phyloP scores from a whole-genome alignment of 2,113 vertebrate species.

The Tricholaema leucomelas region DNA sequence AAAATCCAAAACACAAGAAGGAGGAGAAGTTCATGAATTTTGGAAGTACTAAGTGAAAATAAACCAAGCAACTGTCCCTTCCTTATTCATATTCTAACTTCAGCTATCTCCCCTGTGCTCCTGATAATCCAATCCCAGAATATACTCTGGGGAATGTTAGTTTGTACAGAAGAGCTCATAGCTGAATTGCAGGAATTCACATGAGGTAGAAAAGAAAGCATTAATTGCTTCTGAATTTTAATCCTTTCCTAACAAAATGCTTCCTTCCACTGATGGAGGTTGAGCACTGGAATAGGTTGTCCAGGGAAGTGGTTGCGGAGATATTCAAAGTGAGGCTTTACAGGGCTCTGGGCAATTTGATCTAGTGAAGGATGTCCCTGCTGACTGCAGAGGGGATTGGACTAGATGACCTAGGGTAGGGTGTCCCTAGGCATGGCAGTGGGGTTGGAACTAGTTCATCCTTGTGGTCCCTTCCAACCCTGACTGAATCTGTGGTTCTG shows the following conservation, averaged over 20 bases:
- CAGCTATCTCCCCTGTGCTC: background rate
- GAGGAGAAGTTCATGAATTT: constrained; percentile 55
- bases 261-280: background rate
- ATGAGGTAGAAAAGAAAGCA: background rate
- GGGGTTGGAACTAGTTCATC: too few relatives aligned
- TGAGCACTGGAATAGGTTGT: too few relatives aligned
- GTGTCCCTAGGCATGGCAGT: too few relatives aligned
- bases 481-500: too few relatives aligned
- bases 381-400: too few relatives aligned
- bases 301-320: too few relatives aligned
- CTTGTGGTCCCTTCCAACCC: too few relatives aligned
- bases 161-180: background rate
- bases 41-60: constrained; percentile 20
- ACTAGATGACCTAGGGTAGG: too few relatives aligned
- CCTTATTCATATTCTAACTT: background rate
- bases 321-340: too few relatives aligned
- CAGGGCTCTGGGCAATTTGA: too few relatives aligned
- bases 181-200: background rate
- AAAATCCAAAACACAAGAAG: constrained; percentile 65
- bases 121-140: background rate
- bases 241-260: background rate
- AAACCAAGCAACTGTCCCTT: background rate
- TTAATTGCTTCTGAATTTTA: background rate
- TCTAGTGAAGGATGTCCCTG: too few relatives aligned
- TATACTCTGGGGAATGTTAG: background rate